Percentiles rank a stretch among this genome's conserved stretches.
Evolutionary conservation across 2,888 invertebrate species (phyloP).

Genomic region (Dicycla oo): DNA sequence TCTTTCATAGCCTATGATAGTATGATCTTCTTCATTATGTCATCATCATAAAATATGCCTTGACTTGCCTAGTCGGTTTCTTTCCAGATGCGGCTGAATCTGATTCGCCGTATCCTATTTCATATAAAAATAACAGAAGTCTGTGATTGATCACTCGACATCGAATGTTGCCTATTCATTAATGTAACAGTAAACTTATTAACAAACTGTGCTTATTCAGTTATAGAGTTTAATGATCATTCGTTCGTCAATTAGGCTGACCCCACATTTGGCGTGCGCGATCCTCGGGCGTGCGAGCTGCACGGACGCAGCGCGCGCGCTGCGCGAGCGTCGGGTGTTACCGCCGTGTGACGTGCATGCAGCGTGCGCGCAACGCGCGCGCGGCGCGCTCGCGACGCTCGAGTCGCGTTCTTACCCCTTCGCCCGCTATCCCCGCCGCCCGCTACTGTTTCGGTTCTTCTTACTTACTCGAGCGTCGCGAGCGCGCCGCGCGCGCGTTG

Average conservation of each 20-base stretch:
- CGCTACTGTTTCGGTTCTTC: no score
- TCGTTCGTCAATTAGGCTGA: conserved; percentile 27
- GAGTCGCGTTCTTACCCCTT: no score
- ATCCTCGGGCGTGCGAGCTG: no score
- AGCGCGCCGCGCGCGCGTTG: no score
- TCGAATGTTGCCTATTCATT: conserved; percentile 11
- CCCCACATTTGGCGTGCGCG: no score
- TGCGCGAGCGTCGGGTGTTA: no score
- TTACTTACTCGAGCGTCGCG: no score
- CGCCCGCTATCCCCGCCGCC: no score
- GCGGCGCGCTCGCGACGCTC: no score
- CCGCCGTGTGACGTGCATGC: no score
- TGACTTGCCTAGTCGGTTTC: not conserved
- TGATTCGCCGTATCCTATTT: not conserved
- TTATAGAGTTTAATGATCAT: conserved; percentile 25
- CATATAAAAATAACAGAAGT: not conserved
- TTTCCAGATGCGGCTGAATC: not conserved
- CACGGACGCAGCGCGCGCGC: no score
- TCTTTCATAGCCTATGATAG: not conserved
- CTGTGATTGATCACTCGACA: not conserved
- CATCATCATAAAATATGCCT: not conserved
- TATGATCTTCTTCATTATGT: not conserved
- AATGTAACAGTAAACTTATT: conserved; percentile 24
- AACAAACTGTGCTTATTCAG: conserved; percentile 23
- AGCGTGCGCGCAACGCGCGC: no score